Conservation (phyloP, 2,888 invertebrate species). For the Loripinus fragilis region DNA sequence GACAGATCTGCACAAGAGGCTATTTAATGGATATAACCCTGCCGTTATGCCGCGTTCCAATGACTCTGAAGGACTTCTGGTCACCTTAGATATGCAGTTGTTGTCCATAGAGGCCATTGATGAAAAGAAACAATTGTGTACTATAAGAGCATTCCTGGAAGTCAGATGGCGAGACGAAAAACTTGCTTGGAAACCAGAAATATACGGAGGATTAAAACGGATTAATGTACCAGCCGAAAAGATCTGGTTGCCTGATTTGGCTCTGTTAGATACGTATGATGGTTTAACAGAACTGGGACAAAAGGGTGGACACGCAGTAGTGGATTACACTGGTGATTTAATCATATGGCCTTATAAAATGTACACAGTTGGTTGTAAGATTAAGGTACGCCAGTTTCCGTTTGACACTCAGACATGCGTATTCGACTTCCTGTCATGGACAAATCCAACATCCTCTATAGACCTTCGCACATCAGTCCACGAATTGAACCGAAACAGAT, state of each 20-base stretch:
- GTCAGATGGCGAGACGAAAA: constrained; percentile 55
- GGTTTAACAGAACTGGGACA: constrained; percentile 51
- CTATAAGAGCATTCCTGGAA: constrained; percentile 47
- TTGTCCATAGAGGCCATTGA: constrained; percentile 55
- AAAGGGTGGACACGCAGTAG: constrained; percentile 38
- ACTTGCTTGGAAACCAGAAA: constrained; percentile 36
- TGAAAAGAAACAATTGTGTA: constrained; percentile 48
- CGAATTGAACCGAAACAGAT: constrained; percentile 4
- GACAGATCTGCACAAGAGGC: not conserved
- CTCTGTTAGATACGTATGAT: constrained; percentile 42
- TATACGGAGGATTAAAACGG: constrained; percentile 33
- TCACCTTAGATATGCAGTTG: constrained; percentile 47
- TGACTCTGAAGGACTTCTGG: constrained; percentile 17
- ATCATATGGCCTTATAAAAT: constrained; percentile 52
- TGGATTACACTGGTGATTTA: constrained; percentile 43
- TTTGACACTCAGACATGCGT: constrained; percentile 60
- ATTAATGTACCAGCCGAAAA: constrained; percentile 47
- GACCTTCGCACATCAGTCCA: not conserved
- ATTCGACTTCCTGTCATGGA: constrained; percentile 59
- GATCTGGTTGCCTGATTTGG: constrained; percentile 56
- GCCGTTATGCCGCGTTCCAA: constrained; percentile 35
- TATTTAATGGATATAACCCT: not conserved
- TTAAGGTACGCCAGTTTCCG: constrained; percentile 53
- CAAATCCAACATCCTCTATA: constrained; percentile 21
- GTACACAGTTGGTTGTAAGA: constrained; percentile 45